phyloP scores from a whole-genome alignment of 92 coral and sea anemone species.

The Porites cylindrica region DNA sequence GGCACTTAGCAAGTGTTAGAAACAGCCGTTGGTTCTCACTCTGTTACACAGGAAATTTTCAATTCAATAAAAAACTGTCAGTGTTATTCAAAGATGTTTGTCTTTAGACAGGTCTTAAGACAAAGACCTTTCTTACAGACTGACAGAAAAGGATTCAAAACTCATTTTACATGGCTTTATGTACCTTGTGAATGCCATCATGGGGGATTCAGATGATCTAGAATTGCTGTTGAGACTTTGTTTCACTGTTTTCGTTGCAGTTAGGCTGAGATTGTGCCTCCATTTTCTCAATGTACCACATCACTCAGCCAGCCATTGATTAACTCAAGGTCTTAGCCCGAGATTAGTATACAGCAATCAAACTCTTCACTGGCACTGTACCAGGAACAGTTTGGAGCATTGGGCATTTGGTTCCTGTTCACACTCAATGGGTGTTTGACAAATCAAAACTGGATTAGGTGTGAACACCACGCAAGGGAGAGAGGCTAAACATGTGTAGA shows the following conservation, averaged over 20 bases:
- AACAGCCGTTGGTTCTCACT: conserved; percentile 15
- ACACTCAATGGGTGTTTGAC: conserved; percentile 44
- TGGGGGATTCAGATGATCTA: conserved; percentile 56
- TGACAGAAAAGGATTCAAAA: conserved; percentile 73
- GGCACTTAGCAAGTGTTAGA: conserved; percentile 53
- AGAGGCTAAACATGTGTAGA: conserved; percentile 75
- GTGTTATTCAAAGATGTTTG: conserved; percentile 7
- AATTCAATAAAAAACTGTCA: conserved; percentile 8
- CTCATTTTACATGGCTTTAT: conserved; percentile 72
- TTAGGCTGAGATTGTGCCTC: conserved; percentile 64
- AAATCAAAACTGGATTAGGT: conserved; percentile 13
- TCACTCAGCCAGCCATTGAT: conserved; percentile 36
- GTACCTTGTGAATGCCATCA: conserved; percentile 67
- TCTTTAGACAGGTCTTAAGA: conserved; percentile 37
- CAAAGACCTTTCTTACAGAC: conserved; percentile 66
- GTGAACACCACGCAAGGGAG: conserved; percentile 72
- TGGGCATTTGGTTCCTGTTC: conserved; percentile 70
- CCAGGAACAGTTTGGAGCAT: conserved; percentile 65
- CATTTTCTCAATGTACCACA: background rate
- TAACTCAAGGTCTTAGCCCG: conserved; percentile 23
- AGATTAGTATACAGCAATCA: conserved; percentile 8
- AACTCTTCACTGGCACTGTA: conserved; percentile 46
- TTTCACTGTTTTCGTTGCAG: conserved; percentile 56
- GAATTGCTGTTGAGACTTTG: conserved; percentile 52
- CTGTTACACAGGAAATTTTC: conserved; percentile 4